These are phyloP conservation scores for Galerucella pusilla DNA, from an alignment of 2,888 invertebrate genomes.

Conservation along the genomic window DNA sequence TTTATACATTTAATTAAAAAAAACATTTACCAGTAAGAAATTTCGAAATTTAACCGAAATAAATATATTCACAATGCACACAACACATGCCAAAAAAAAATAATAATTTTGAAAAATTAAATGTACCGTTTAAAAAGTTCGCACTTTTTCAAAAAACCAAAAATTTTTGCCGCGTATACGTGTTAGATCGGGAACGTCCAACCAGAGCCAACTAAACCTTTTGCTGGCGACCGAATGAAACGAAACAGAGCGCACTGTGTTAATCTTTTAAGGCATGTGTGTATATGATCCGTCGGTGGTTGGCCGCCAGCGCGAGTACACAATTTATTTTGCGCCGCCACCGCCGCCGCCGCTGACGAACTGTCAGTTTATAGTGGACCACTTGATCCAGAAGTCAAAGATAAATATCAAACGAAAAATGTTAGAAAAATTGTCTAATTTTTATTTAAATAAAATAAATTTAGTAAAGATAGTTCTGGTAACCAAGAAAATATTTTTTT, in stretches of 20 bases:
- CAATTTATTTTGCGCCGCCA: constrained; percentile 30
- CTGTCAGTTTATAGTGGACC: constrained; percentile 29
- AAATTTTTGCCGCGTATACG: too few species aligned
- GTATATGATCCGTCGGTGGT: constrained; percentile 39
- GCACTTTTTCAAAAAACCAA: background rate
- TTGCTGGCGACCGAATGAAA: constrained; percentile 27
- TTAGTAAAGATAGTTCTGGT: too few species aligned
- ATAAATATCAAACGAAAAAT: background rate
- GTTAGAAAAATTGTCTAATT: too few species aligned
- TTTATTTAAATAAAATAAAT: too few species aligned
- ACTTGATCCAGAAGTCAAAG: constrained; percentile 21
- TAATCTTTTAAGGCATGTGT: constrained; percentile 42
- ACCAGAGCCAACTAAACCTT: constrained; percentile 32
- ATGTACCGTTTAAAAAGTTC: constrained; percentile 8
- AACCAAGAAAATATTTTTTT: too few species aligned
- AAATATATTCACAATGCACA: constrained; percentile 15
- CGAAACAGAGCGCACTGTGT: constrained; percentile 24
- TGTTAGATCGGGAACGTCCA: background rate
- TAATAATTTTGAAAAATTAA: background rate
- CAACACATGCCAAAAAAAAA: constrained; percentile 14
- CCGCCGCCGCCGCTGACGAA: constrained; percentile 24
- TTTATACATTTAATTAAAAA: background rate
- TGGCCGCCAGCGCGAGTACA: constrained; percentile 26
- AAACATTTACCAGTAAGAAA: constrained; percentile 2
- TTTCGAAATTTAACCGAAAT: background rate